phyloP scores from a whole-genome alignment of 2,113 vertebrate genomes.

The Lamprologus sp. region DNA sequence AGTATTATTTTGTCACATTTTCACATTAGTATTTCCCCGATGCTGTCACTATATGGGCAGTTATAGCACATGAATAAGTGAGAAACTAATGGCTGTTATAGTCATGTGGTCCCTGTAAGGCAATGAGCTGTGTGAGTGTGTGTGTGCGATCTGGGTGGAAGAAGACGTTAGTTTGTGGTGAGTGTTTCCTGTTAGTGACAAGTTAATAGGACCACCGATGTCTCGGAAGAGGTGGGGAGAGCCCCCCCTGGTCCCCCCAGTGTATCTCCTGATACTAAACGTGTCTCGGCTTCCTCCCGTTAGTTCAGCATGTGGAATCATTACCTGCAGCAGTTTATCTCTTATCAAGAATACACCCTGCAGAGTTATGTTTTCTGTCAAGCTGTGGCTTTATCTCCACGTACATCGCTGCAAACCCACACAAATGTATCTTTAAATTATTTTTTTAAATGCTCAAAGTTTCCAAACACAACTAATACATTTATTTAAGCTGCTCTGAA shows the following conservation, averaged over 20 bases:
- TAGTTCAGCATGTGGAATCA: neutral
- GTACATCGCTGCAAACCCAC: neutral
- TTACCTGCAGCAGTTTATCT: neutral
- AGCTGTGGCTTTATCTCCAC: neutral
- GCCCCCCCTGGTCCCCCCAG: neutral
- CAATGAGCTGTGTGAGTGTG: neutral
- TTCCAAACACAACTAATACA: neutral
- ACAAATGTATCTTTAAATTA: neutral
- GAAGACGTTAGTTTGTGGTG: constrained; percentile 47
- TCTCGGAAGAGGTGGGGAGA: constrained; percentile 32
- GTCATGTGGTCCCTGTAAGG: neutral
- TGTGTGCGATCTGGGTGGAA: constrained; percentile 12
- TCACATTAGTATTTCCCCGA: constrained; percentile 1
- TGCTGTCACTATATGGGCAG: neutral
- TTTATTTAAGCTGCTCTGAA: neutral
- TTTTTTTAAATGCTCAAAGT: neutral
- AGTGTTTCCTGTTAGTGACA: constrained; percentile 57
- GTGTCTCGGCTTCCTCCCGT: neutral
- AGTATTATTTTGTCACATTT: neutral
- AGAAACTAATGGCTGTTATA: neutral
- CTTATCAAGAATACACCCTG: neutral
- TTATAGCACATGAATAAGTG: neutral
- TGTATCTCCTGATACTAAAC: constrained; percentile 16
- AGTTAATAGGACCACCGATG: constrained; percentile 46
- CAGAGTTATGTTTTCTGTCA: neutral